phyloP scores from a whole-genome alignment of 2,113 vertebrate species.

The Pundamilia nyererei region DNA sequence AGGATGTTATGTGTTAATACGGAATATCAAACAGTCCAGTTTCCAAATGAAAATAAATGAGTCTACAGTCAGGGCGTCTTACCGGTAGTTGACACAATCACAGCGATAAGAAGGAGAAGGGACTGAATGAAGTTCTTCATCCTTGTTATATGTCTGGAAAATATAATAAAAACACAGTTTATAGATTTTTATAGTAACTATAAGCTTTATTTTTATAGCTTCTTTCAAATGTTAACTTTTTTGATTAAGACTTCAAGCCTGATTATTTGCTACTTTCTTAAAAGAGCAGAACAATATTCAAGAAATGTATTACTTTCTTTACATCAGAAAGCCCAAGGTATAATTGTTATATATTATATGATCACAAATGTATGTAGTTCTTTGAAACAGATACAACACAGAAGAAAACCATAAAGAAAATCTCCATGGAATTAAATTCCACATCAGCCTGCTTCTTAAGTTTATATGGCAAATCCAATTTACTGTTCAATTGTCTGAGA shows the following conservation, averaged over 20 bases:
- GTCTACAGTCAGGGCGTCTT: background rate
- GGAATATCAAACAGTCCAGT: background rate
- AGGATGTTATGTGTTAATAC: background rate
- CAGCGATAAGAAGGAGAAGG: background rate
- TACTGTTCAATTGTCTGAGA: background rate
- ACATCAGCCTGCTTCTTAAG: background rate
- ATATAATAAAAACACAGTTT: background rate
- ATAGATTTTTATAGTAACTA: background rate
- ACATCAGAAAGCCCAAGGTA: background rate
- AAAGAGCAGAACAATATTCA: background rate
- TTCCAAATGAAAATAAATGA: background rate
- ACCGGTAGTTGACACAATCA: conserved; percentile 2
- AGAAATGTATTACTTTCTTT: background rate
- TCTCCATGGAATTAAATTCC: background rate
- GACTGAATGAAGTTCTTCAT: conserved; percentile 28
- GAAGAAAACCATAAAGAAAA: background rate
- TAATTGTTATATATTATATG: background rate
- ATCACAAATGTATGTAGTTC: background rate
- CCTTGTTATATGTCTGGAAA: background rate
- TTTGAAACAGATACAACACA: background rate
- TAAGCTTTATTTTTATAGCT: background rate
- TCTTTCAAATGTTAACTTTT: background rate
- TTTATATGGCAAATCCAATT: background rate
- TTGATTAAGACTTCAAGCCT: background rate
- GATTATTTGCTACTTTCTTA: background rate